phyloP scores from a whole-genome alignment of 1,140 invertebrate species.

The Pogonus chalceus region DNA sequence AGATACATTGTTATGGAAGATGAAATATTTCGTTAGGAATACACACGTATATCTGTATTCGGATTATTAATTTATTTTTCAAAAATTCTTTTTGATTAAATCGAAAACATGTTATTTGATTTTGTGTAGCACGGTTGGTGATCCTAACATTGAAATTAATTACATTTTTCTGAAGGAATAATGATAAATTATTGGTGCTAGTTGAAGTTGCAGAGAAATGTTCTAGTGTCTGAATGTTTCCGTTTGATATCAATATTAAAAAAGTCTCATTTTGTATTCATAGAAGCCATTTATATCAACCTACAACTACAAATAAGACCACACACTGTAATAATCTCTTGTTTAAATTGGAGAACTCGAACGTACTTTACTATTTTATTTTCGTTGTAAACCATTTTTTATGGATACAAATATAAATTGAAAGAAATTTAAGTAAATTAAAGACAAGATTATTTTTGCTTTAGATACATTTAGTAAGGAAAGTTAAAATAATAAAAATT shows the following conservation, averaged over 20 bases:
- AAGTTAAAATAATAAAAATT: no score
- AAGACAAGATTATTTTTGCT: no score
- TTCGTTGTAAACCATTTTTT: no score
- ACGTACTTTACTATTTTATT: no score
- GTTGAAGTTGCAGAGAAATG: background rate
- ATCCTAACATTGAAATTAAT: background rate
- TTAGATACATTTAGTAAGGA: no score
- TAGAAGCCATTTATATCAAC: slow-evolving; percentile 5
- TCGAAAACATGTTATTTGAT: background rate
- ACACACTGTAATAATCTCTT: background rate
- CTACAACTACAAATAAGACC: background rate
- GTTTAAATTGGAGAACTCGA: background rate
- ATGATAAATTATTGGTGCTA: background rate
- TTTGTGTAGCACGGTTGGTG: no score
- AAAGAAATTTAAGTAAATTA: no score
- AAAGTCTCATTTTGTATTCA: slow-evolving; percentile 1
- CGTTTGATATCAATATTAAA: background rate
- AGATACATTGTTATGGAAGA: background rate
- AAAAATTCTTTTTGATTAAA: background rate
- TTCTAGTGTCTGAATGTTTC: background rate
- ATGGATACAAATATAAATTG: no score
- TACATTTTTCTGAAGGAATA: background rate
- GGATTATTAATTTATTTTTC: background rate
- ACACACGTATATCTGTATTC: background rate
- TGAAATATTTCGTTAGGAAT: background rate